A percentile compares a stretch with the other conserved stretches of the same genome.
These are phyloP conservation scores for Chrysodeixis includens DNA, from an alignment of 2,888 invertebrate genomes.

Conservation along the genomic window DNA sequence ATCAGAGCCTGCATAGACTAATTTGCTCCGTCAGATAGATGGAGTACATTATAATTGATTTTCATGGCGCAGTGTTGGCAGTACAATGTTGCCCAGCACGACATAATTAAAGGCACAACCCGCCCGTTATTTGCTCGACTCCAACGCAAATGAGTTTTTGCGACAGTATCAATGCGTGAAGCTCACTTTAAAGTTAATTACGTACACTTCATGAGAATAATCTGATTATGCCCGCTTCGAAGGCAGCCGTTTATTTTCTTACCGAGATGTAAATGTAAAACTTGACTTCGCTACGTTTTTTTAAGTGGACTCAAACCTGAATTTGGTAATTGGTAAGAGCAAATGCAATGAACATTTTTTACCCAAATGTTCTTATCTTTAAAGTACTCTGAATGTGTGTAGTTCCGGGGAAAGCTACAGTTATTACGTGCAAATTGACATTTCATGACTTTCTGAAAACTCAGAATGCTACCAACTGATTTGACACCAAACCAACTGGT, in stretches of 20 bases:
- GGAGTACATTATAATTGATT: constrained; percentile 54
- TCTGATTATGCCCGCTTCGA: constrained; percentile 59
- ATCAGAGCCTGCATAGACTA: constrained; percentile 44
- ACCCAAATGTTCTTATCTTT: constrained; percentile 37
- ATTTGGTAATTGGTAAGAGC: constrained; percentile 33
- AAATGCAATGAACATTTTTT: constrained; percentile 35
- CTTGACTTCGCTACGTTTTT: constrained; percentile 50
- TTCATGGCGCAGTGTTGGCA: constrained; percentile 43
- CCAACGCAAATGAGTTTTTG: constrained; percentile 56
- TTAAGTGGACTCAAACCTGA: constrained; percentile 36
- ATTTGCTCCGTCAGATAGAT: constrained; percentile 52
- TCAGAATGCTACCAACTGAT: constrained; percentile 42
- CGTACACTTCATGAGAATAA: constrained; percentile 63
- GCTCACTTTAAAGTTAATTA: constrained; percentile 65
- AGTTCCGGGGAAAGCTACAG: constrained; percentile 39
- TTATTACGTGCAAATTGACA: constrained; percentile 48
- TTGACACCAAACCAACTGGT: constrained; percentile 53
- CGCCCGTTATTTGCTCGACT: constrained; percentile 53
- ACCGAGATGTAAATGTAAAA: constrained; percentile 43
- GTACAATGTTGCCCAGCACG: constrained; percentile 48
- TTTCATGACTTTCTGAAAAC: constrained; percentile 56
- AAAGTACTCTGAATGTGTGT: constrained; percentile 36
- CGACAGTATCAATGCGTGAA: constrained; percentile 61
- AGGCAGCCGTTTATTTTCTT: constrained; percentile 52
- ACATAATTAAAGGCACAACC: constrained; percentile 51